These are phyloP conservation scores for Deroplatys truncata DNA, from an alignment of 2,888 invertebrate genomes.

Conservation along the genomic window DNA sequence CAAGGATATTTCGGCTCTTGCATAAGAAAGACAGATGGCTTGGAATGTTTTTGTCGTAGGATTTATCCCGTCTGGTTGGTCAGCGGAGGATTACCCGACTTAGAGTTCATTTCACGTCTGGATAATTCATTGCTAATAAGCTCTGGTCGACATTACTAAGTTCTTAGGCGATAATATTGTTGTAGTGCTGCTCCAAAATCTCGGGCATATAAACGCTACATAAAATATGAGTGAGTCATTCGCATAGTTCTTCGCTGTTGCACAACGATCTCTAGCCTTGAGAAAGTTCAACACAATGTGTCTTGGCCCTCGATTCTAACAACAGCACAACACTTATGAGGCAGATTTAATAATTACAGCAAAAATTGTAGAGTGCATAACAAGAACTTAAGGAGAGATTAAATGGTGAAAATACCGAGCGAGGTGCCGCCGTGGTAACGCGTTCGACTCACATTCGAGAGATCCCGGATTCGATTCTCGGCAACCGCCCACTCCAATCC, in stretches of 20 bases:
- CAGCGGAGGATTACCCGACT: neutral
- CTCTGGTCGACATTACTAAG: neutral
- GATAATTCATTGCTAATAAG: neutral
- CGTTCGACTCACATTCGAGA: no score
- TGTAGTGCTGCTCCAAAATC: neutral
- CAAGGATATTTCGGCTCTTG: neutral
- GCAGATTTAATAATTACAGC: no score
- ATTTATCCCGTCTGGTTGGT: neutral
- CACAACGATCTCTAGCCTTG: neutral
- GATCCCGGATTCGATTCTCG: no score
- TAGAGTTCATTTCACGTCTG: neutral
- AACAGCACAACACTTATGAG: no score
- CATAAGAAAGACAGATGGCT: neutral
- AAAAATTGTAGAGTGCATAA: no score
- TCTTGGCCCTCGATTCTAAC: no score
- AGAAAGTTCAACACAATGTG: no score
- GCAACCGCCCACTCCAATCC: no score
- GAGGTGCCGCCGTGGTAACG: no score
- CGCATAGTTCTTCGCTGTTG: neutral
- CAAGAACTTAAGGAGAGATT: no score
- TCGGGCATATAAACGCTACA: neutral
- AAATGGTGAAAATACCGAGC: no score
- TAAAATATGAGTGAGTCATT: neutral
- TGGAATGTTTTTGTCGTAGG: neutral
- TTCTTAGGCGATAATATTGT: neutral